A percentile compares a stretch with the other conserved stretches of the same genome.
Evolutionary conservation across 2,113 vertebrate species (phyloP).

Genomic region (Eubucco bourcierii): DNA sequence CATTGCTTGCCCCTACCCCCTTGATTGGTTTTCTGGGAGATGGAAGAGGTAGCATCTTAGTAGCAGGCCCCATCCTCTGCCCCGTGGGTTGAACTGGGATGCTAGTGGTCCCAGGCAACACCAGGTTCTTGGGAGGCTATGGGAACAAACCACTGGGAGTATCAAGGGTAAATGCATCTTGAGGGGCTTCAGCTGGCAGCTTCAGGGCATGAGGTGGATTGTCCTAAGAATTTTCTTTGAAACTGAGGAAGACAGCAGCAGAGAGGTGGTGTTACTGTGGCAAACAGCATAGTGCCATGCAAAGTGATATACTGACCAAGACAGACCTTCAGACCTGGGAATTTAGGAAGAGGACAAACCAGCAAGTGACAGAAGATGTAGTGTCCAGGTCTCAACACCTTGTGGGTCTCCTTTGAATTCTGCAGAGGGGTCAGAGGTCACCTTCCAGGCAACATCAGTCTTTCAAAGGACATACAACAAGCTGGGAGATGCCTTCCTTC

Average conservation of each 20-base stretch:
- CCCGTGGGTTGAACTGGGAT: background rate
- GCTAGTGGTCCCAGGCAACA: fast-evolving
- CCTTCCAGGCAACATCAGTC: background rate
- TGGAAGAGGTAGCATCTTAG: background rate
- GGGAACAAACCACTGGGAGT: background rate
- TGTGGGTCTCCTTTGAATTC: background rate
- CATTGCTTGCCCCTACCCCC: fast-evolving
- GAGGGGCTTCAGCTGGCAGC: background rate
- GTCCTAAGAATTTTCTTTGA: background rate
- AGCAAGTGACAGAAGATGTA: background rate
- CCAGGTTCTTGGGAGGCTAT: background rate
- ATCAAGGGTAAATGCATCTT: background rate
- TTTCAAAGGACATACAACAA: background rate
- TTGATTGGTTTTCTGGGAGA: background rate
- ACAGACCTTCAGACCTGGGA: background rate
- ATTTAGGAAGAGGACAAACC: background rate
- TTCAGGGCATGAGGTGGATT: background rate
- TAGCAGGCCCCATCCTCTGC: background rate
- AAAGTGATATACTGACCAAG: background rate
- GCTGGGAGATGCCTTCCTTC: background rate
- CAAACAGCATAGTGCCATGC: background rate
- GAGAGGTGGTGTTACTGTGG: background rate
- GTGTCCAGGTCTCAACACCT: background rate
- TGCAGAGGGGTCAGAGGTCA: fast-evolving
- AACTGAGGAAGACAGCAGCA: fast-evolving